Base-by-base conservation (phyloP, 23 tunicate species). In the Styela clava region DNA sequence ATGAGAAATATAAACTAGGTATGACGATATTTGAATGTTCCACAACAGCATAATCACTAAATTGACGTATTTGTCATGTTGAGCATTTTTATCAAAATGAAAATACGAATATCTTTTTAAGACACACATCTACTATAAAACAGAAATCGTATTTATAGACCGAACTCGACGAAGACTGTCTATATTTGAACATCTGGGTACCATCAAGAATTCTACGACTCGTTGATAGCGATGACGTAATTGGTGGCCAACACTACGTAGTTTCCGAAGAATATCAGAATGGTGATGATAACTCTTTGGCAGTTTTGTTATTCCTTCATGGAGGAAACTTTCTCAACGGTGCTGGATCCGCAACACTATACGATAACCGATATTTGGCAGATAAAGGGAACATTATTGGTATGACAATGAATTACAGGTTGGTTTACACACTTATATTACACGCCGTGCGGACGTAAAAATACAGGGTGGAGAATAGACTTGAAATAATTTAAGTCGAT, bases 291-390 rank as follows among this genome's bases (percentile, higher is more conserved):
- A 70, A 76, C 7, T 32, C 84, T 12, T 81, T 91, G 31, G 74
- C 91, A 33, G 97, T 91, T 23, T 69, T 91, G 82, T 73, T 91
- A 0, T 91, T 90, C 82, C 83, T 91, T 69, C 79, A 91, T 61
- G 97, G 97, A 3, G 97, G 97, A 67, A 91, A 91, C 65, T 91
- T 91, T 62, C 69, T 74, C 24, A 91, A 86, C 63, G 97, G 97
- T 1, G 97, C 91, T 0, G 97, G 97, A 51, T 82, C 88, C 3
- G 85, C 79, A 21, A 63, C 80, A 1, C 28, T 91, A 31, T 91
- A 91, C 84, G 97, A 91, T 68, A 89, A 87, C 25, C 64, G 97
- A 3, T 76, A 56, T 36, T 76, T 91, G 85, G 87, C 88, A 12
- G 74, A 71, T 31, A 22, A 31, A 56, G 97, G 97, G 22, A 88